Conservation (phyloP, 64 coral and sea anemone genomes). For the Cladopsammia gracilis region DNA sequence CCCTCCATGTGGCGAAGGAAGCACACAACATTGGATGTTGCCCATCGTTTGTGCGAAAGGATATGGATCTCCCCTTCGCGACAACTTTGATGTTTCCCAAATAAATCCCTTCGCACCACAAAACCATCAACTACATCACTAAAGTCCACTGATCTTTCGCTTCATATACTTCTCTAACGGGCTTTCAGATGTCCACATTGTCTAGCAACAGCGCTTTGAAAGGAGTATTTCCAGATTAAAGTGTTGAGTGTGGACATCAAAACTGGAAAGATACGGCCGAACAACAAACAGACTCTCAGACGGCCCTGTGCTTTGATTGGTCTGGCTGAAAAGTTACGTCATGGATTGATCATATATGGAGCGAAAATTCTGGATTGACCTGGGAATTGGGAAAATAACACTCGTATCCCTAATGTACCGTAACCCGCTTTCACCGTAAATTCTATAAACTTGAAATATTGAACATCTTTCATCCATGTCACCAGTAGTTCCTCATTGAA, state of each 20-base stretch:
- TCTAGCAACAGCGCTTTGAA: neutral
- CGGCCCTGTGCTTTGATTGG: slow-evolving; percentile 49
- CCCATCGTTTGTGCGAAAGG: slow-evolving; percentile 65
- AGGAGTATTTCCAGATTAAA: slow-evolving; percentile 19
- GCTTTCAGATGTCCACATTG: slow-evolving; percentile 4
- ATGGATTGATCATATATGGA: slow-evolving; percentile 13
- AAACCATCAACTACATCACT: slow-evolving; percentile 3
- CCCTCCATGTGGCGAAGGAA: slow-evolving; percentile 82
- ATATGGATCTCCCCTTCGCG: neutral
- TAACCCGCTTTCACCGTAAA: neutral
- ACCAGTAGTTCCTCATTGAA: too few relatives aligned
- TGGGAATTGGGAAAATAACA: neutral
- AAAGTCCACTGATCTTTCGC: neutral
- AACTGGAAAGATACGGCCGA: neutral
- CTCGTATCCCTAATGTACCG: neutral
- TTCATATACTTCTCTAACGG: neutral
- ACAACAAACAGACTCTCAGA: slow-evolving; percentile 70
- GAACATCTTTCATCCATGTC: neutral
- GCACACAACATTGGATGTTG: slow-evolving; percentile 96
- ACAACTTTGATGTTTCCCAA: neutral
- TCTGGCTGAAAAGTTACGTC: slow-evolving; percentile 14
- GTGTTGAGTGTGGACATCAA: neutral
- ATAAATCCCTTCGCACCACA: neutral
- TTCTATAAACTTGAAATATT: neutral
- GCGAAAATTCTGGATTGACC: slow-evolving; percentile 27